These are phyloP conservation scores for Lagocephalus sceleratus DNA, from an alignment of 2,797 vertebrate species.

Conservation along the genomic window DNA sequence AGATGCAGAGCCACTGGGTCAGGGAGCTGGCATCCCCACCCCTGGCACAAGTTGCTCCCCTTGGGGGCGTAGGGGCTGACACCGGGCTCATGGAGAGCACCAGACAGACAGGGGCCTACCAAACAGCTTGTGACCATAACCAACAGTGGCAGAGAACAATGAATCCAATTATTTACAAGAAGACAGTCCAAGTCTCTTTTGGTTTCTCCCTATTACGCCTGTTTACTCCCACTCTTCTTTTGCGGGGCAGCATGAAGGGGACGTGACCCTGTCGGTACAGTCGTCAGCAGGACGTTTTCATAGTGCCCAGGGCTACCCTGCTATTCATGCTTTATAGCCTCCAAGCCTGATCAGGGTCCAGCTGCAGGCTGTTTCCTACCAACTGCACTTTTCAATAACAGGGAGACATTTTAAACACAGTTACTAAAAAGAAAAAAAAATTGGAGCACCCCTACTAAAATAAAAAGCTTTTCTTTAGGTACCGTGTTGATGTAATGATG, in stretches of 20 bases:
- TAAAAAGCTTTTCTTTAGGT: constrained; percentile 27
- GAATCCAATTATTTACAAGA: constrained; percentile 80
- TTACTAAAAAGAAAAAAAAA: constrained; percentile 1
- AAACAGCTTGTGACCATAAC: constrained; percentile 83
- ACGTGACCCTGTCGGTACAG: constrained; percentile 62
- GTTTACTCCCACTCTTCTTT: constrained; percentile 64
- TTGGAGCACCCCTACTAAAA: constrained; percentile 17
- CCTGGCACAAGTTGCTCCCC: constrained; percentile 76
- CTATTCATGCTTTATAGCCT: constrained; percentile 54
- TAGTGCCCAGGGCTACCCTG: constrained; percentile 46
- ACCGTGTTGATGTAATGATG: constrained; percentile 52
- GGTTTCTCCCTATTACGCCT: constrained; percentile 60
- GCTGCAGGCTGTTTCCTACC: constrained; percentile 52
- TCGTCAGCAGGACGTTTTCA: constrained; percentile 61
- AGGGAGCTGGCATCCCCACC: constrained; percentile 76
- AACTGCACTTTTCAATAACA: constrained; percentile 32
- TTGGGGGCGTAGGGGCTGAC: constrained; percentile 71
- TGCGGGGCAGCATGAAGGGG: constrained; percentile 47
- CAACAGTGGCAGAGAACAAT: constrained; percentile 78
- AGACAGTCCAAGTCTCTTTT: constrained; percentile 77
- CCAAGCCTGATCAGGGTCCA: constrained; percentile 57
- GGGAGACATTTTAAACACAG: constrained; percentile 1
- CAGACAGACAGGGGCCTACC: constrained; percentile 83
- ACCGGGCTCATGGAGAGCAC: constrained; percentile 73
- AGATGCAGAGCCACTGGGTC: constrained; percentile 70